A percentile compares a stretch with the other conserved stretches of the same genome.
phyloP scores from a whole-genome alignment of 2,113 vertebrate genomes.

The Delphinapterus leucas region DNA sequence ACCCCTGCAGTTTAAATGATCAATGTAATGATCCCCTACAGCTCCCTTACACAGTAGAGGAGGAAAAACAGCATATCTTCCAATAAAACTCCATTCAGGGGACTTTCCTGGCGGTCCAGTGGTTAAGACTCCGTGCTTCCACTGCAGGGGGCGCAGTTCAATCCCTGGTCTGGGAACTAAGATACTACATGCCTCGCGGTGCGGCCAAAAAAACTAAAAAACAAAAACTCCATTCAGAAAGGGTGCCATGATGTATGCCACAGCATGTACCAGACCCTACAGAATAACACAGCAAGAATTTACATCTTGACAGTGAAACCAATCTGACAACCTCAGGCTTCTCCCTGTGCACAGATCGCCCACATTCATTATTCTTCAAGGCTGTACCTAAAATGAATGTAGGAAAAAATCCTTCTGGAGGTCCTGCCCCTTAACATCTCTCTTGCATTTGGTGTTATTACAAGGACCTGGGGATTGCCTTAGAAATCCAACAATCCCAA shows the following conservation, averaged over 20 bases:
- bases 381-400: background rate
- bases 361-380: background rate
- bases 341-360: background rate
- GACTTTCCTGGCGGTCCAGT: no score
- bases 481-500: constrained; percentile 1
- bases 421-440: background rate
- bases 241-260: background rate
- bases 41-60: background rate
- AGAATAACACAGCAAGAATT: background rate
- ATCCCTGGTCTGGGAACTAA: no score
- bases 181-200: no score
- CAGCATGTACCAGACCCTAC: background rate
- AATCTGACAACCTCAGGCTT: background rate
- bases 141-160: no score
- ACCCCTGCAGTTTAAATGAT: background rate
- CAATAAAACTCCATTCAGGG: background rate
- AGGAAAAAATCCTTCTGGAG: background rate
- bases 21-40: background rate
- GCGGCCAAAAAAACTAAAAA: no score
- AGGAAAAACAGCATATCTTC: background rate
- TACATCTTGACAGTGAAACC: background rate
- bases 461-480: background rate
- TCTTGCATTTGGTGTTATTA: background rate
- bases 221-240: background rate
- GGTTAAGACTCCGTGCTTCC: no score